phyloP scores from a whole-genome alignment of 2,113 vertebrate genomes.

The Hemibagrus wyckioides region DNA sequence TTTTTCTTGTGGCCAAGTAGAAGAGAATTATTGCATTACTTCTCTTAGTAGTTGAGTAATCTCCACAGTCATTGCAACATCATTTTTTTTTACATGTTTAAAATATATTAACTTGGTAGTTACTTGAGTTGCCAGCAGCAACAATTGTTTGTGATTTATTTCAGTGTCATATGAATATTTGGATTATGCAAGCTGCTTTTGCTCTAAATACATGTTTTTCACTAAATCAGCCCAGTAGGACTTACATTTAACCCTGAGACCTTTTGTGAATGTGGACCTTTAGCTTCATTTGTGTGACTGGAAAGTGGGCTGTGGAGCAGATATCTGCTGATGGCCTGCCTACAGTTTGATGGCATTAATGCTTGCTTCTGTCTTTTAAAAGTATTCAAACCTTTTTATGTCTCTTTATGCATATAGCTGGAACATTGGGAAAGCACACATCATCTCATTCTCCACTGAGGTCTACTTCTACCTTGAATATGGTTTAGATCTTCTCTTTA shows the following conservation, averaged over 20 bases:
- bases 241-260: not conserved
- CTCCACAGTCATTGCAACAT: not conserved
- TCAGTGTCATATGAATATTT: not conserved
- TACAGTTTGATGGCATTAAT: conserved; percentile 21
- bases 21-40: not conserved
- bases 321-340: conserved; percentile 48
- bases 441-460: conserved; percentile 87
- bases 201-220: not conserved
- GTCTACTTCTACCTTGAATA: conserved; percentile 84
- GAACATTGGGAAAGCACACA: conserved; percentile 83
- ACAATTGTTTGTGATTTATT: not conserved
- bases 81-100: not conserved
- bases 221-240: not conserved
- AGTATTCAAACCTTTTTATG: conserved; percentile 27
- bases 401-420: conserved; percentile 73
- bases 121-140: not conserved
- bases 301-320: not conserved
- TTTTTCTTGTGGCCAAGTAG: not conserved
- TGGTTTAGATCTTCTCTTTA: conserved; percentile 77
- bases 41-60: not conserved
- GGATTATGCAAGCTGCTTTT: not conserved
- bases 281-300: not conserved
- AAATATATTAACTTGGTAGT: not conserved
- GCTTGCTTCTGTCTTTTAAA: not conserved
- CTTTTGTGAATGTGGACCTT: not conserved